Evolutionary conservation across 2,113 vertebrate species (phyloP).

Genomic region (Sphaerodactylus townsendi): DNA sequence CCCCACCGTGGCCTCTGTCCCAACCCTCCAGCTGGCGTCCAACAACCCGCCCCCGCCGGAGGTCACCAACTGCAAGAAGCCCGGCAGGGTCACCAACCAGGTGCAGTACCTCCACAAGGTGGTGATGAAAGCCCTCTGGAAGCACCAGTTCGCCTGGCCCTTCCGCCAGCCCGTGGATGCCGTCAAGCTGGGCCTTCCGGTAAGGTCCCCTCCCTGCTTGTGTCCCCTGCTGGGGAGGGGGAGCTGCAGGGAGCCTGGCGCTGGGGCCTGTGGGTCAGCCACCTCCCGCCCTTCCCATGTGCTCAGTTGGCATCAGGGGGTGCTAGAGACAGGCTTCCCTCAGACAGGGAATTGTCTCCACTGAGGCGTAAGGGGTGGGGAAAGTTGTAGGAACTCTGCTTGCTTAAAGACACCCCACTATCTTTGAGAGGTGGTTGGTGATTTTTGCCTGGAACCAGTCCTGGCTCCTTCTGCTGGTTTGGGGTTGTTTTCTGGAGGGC

Average conservation of each 20-base stretch:
- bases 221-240: background rate
- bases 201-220: slow-evolving; percentile 59
- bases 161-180: slow-evolving; percentile 93
- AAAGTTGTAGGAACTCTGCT: no score
- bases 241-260: no score
- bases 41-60: slow-evolving; percentile 78
- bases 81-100: slow-evolving; percentile 88
- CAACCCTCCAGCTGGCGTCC: slow-evolving; percentile 61
- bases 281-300: background rate
- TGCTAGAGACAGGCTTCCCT: background rate
- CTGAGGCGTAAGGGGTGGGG: no score
- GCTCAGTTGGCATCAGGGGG: rapidly evolving
- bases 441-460: background rate
- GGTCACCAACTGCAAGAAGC: slow-evolving; percentile 84
- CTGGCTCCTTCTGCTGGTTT: background rate
- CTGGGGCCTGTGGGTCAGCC: no score
- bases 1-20: slow-evolving; percentile 82
- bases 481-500: background rate
- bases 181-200: slow-evolving; percentile 84
- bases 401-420: no score
- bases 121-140: slow-evolving; percentile 91
- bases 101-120: slow-evolving; percentile 92
- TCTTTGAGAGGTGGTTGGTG: background rate
- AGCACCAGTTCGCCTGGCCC: slow-evolving; percentile 95
- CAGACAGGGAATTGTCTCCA: no score